Percentiles rank a stretch among this genome's conserved stretches.
These are phyloP conservation scores for Baryphthengus martii DNA, from an alignment of 2,113 vertebrate species.

Conservation along the genomic window DNA sequence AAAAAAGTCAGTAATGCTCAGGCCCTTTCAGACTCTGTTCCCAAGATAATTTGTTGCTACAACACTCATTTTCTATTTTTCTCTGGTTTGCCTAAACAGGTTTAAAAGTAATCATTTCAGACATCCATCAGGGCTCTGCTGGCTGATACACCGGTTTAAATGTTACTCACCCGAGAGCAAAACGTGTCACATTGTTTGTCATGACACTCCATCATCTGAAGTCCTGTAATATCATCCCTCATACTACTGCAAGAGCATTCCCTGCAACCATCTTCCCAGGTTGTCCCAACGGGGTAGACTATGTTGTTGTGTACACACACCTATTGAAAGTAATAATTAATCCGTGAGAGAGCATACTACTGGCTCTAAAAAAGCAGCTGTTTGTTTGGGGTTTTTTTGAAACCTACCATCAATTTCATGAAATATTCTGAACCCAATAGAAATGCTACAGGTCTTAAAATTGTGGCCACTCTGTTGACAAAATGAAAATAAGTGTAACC, in stretches of 20 bases:
- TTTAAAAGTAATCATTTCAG: not conserved
- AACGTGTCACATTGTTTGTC: conserved; percentile 78
- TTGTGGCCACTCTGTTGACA: not conserved
- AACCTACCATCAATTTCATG: not conserved
- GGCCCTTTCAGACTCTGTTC: not conserved
- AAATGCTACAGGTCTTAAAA: not conserved
- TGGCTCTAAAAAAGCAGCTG: not conserved
- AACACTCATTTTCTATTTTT: not conserved
- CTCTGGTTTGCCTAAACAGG: not conserved
- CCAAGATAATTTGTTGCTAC: not conserved
- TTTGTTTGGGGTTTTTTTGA: not conserved
- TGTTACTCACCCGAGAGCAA: conserved; percentile 80
- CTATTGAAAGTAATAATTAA: conserved; percentile 60
- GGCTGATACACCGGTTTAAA: not conserved
- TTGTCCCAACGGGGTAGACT: conserved; percentile 78
- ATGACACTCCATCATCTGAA: conserved; percentile 80
- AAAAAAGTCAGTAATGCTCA: not conserved
- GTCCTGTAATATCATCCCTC: conserved; percentile 78
- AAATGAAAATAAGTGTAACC: not conserved
- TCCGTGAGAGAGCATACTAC: not conserved
- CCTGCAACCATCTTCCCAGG: conserved; percentile 87
- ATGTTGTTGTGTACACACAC: conserved; percentile 86
- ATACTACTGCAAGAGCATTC: conserved; percentile 80
- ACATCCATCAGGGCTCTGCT: not conserved
- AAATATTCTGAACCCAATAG: not conserved